Evolutionary conservation across 2,113 vertebrate genomes (phyloP).

Genomic region (Scomber scombrus): DNA sequence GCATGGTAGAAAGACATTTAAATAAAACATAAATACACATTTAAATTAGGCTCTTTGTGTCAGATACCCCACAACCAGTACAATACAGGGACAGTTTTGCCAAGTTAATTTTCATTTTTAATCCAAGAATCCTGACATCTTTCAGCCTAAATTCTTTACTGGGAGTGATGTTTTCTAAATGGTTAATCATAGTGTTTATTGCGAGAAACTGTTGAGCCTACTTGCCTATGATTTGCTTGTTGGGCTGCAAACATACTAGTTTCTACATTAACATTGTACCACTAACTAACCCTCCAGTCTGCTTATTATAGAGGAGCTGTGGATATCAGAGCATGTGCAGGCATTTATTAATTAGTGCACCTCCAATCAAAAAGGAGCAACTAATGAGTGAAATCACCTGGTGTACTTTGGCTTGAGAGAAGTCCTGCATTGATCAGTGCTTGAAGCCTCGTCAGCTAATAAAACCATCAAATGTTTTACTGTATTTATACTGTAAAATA

Average conservation of each 20-base stretch:
- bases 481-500: slow-evolving; percentile 21
- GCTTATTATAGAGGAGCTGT: not conserved
- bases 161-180: not conserved
- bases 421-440: not conserved
- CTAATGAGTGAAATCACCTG: slow-evolving; percentile 17
- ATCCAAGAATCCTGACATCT: not conserved
- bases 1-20: slow-evolving; percentile 74
- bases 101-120: slow-evolving; percentile 13
- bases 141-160: not conserved
- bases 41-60: slow-evolving; percentile 47
- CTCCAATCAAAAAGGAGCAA: slow-evolving; percentile 17
- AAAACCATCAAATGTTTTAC: slow-evolving; percentile 7
- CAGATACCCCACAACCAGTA: slow-evolving; percentile 39
- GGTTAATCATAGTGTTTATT: not conserved
- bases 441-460: slow-evolving; percentile 5
- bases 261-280: not conserved
- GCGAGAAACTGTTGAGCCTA: not conserved
- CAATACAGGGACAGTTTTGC: slow-evolving; percentile 32
- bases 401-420: not conserved
- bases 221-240: not conserved
- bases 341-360: not conserved
- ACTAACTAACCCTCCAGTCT: not conserved
- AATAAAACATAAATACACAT: slow-evolving; percentile 83
- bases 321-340: slow-evolving; percentile 13
- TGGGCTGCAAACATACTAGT: slow-evolving; percentile 2